Evolutionary conservation across 2,888 invertebrate genomes (phyloP).

Genomic region (Ligdia adustata): DNA sequence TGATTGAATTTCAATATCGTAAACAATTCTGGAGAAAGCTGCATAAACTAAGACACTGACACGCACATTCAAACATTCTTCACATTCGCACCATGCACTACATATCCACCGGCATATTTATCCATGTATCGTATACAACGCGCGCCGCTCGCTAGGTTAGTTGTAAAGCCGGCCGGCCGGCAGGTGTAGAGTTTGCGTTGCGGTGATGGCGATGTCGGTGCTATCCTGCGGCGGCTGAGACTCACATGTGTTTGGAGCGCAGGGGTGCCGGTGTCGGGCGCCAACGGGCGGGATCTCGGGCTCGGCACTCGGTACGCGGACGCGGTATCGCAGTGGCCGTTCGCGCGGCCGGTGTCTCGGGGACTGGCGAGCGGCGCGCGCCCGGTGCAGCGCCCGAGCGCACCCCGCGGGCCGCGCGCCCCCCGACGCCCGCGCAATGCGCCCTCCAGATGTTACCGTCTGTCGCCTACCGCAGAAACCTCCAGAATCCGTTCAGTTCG

Average conservation of each 20-base stretch:
- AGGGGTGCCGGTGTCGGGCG: conserved; percentile 63
- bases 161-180: conserved; percentile 46
- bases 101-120: conserved; percentile 29
- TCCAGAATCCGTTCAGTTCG: conserved; percentile 48
- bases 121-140: conserved; percentile 31
- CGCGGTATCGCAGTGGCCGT: conserved; percentile 74
- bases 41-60: conserved; percentile 15
- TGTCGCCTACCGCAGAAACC: conserved; percentile 53
- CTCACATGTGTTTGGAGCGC: conserved; percentile 73
- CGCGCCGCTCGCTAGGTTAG: conserved; percentile 49
- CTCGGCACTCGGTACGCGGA: conserved; percentile 31
- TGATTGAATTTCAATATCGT: background rate
- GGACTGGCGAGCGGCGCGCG: conserved; percentile 72
- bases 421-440: conserved; percentile 65
- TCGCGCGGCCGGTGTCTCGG: conserved; percentile 82
- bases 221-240: no score
- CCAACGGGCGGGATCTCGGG: conserved; percentile 58
- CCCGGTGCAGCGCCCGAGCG: conserved; percentile 65
- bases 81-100: conserved; percentile 23
- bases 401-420: conserved; percentile 30
- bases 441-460: conserved; percentile 72
- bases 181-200: conserved; percentile 18
- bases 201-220: no score
- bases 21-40: conserved; percentile 16
- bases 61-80: conserved; percentile 20